Evolutionary conservation across 2,888 invertebrate species (phyloP), one percentile per base, ranked within the genome.

Genomic region (Ditula angustiorana): DNA sequence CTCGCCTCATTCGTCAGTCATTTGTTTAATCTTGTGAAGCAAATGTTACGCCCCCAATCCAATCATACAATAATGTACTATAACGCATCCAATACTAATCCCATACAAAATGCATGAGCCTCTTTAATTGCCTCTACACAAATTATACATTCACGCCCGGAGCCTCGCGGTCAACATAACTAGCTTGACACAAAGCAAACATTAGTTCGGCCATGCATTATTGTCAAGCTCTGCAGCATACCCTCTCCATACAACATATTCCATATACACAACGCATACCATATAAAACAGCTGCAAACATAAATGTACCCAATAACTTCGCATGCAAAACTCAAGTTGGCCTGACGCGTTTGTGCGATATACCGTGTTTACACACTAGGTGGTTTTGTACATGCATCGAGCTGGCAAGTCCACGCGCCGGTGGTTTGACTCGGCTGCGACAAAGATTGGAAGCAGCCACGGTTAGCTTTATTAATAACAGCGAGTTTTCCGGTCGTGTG

Each of bases 131-230:
- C 74, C 82, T 79, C 87, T 87, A 87, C 89, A 74, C 84, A 87
- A 88, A 90, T 91, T 91, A 91, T 87, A 90, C 86, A 92, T 86
- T 89, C 90, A 85, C 87, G 90, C 92, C 88, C 82, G 82, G 77
- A 87, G 91, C 89, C 73, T 81, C 84, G 83, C 82, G 88, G 89
- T 82, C 86, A 84, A 81, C 87, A 82, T 85, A 86, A 85, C 90
- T 90, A 88, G 87, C 87, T 83, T 82, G 88, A 85, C 87, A 91
- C 91, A 92, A 91, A 90, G 90, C 90, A 90, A 92, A 92, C 87
- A 91, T 92, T 92, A 92, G 91, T 74, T 69, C 90, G 88, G 79
- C 91, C 92, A 92, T 92, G 92, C 92, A 92, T 90, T 92, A 92
- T 92, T 92, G 92, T 92, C 92, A 92, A 90, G 90, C 89, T 82